Evolutionary conservation across 2,797 vertebrate species (phyloP), one percentile per base, ranked within the genome.

Genomic region (Eptatretus atami): DNA sequence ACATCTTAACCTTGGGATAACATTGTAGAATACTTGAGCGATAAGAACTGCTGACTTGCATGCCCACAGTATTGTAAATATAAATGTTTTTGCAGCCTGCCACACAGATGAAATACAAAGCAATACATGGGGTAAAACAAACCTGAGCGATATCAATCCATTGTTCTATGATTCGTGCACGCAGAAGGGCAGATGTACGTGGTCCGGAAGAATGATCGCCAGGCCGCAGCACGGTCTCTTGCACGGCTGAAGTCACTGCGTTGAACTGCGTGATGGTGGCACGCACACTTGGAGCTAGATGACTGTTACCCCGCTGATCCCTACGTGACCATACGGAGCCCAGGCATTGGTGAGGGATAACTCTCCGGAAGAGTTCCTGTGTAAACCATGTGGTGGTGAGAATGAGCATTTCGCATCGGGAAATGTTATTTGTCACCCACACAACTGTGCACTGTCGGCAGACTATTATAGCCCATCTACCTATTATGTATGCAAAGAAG

Each of bases 61-160:
- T 44, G 4, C 2, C 31, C 31, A 44, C 31, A 44, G 31, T 44
- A 44, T 44, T 44, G 4, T 44, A 44, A 8, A 44, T 44, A 44
- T 44, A 44, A 44, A 44, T 44, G 31, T 44, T 44, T 44, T 44
- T 44, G 31, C 31, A 44, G 6, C 31, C 31, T 5, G 6, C 31
- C 6, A 8, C 31, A 44, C 6, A 44, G 31, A 44, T 44, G 31
- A 5, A 44, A 44, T 44, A 24, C 9, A 2, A 24, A 11, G 12
- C n/a, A 25, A 10, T 6, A 2, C 6, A 12, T 14, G 2, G n/a
- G n/a, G 13, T 25, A 53, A 44, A 15, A 68, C 53, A 69, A 76
- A 92, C 86, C 55, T 90, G 83, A 67, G 86, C 88, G 52, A 87
- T 76, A 71, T 84, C 77, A 66, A 95, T 90, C 88, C 87, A 95